These are phyloP conservation scores for Vulpes ferrilata DNA, from an alignment of 2,113 vertebrate genomes.

Conservation along the genomic window DNA sequence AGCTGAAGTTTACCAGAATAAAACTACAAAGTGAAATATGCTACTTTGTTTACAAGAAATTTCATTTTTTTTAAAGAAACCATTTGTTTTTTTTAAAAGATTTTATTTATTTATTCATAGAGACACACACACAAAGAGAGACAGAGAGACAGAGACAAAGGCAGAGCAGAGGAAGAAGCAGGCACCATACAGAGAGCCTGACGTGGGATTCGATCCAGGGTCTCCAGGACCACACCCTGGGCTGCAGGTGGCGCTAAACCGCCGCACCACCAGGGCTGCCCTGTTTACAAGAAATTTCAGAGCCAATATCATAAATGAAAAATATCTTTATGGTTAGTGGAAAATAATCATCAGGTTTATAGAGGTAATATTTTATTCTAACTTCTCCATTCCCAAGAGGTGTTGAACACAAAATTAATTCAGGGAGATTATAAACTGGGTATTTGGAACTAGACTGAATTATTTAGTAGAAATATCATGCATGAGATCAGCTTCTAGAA, in stretches of 20 bases:
- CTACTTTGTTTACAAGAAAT: neutral
- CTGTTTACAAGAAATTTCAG: slow-evolving; percentile 15
- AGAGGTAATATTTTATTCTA: slow-evolving; percentile 34
- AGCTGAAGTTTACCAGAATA: slow-evolving; percentile 3
- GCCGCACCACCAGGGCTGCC: too few species aligned
- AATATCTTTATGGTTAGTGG: neutral
- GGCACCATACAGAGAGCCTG: too few species aligned
- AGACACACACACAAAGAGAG: too few species aligned
- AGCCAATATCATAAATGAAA: slow-evolving; percentile 34
- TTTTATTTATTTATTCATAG: too few species aligned
- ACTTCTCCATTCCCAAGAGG: slow-evolving; percentile 11
- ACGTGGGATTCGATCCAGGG: too few species aligned
- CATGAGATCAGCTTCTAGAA: neutral
- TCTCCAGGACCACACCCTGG: too few species aligned
- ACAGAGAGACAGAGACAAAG: too few species aligned
- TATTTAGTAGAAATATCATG: slow-evolving; percentile 34
- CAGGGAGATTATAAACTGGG: neutral
- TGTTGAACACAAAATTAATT: slow-evolving; percentile 40
- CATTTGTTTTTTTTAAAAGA: too few species aligned
- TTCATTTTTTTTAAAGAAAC: neutral
- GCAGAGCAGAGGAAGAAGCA: too few species aligned
- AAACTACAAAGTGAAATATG: neutral
- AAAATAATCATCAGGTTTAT: too few species aligned
- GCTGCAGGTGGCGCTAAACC: too few species aligned
- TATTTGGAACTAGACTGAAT: neutral